Conservation (phyloP, 64 coral and sea anemone species). For the Actinia tenebrosa region DNA sequence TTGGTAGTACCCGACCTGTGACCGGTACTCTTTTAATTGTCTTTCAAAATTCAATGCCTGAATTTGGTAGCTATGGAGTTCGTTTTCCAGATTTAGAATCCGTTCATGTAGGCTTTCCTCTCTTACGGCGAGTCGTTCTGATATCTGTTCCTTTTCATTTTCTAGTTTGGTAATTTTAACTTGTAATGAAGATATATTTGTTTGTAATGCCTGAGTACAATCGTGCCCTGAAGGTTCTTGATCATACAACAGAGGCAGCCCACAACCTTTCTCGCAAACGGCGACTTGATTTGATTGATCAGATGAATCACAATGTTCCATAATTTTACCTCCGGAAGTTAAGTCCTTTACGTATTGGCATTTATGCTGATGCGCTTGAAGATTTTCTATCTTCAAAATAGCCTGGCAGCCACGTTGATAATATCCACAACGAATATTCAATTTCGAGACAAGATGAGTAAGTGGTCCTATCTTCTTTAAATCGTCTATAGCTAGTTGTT, state of each 20-base stretch:
- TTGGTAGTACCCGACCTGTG: slow-evolving; percentile 82
- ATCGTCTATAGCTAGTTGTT: slow-evolving; percentile 95
- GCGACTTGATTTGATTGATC: slow-evolving; percentile 79
- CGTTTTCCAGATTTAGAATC: slow-evolving; percentile 94
- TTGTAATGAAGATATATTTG: slow-evolving; percentile 88
- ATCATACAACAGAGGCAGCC: slow-evolving; percentile 62
- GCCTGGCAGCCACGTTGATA: slow-evolving; percentile 84
- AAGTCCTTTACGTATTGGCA: slow-evolving; percentile 68
- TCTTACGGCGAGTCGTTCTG: slow-evolving; percentile 65
- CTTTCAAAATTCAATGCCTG: slow-evolving; percentile 98
- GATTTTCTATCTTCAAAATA: slow-evolving; percentile 73
- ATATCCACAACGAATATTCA: slow-evolving; percentile 87
- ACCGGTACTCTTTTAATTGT: slow-evolving; percentile 87
- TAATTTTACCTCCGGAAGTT: slow-evolving; percentile 62
- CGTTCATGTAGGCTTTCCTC: slow-evolving; percentile 91
- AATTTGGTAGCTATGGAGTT: slow-evolving; percentile 88
- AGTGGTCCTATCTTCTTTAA: slow-evolving; percentile 85
- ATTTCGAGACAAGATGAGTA: slow-evolving; percentile 67
- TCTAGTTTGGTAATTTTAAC: slow-evolving; percentile 88
- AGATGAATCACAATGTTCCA: slow-evolving; percentile 78
- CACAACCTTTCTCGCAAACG: slow-evolving; percentile 96
- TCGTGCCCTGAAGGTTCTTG: slow-evolving; percentile 71
- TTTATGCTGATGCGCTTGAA: slow-evolving; percentile 76
- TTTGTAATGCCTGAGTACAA: slow-evolving; percentile 90
- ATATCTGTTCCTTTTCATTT: slow-evolving; percentile 84